These are phyloP conservation scores for Callaeas wilsoni DNA, from an alignment of 2,113 vertebrate genomes.

Conservation along the genomic window DNA sequence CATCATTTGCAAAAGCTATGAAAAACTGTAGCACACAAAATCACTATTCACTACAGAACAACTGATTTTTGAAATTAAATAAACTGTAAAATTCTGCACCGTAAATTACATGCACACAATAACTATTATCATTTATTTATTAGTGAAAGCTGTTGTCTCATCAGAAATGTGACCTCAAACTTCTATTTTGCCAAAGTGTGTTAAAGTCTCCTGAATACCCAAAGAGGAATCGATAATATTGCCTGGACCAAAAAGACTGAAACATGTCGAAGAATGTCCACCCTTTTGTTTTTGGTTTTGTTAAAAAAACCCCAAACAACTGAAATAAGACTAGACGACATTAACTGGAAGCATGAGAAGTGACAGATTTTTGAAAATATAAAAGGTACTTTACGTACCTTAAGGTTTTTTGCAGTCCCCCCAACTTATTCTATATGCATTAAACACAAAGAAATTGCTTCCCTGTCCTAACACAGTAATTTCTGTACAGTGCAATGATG, in stretches of 20 bases:
- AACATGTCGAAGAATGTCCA: not conserved
- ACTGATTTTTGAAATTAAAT: not conserved
- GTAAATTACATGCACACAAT: not conserved
- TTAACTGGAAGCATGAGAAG: not conserved
- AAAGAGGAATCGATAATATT: not conserved
- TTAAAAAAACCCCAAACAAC: not conserved
- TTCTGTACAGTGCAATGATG: not conserved
- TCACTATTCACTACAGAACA: not conserved
- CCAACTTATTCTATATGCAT: not conserved
- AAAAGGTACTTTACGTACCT: not conserved
- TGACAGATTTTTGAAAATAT: not conserved
- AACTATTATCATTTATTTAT: not conserved
- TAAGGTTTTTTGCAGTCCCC: fast-evolving
- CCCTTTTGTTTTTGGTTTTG: not conserved
- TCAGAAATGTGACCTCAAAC: not conserved
- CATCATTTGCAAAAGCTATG: not conserved
- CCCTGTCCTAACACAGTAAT: not conserved
- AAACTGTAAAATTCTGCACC: not conserved
- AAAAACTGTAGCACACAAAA: not conserved
- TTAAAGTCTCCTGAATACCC: not conserved
- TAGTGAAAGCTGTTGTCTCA: not conserved
- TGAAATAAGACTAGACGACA: not conserved
- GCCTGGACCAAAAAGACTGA: not conserved
- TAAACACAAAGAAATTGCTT: not conserved
- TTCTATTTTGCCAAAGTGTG: not conserved